Evolutionary conservation across 2,888 invertebrate genomes (phyloP), one percentile per base, ranked within the genome.

Genomic region (Ophion obscuratus): DNA sequence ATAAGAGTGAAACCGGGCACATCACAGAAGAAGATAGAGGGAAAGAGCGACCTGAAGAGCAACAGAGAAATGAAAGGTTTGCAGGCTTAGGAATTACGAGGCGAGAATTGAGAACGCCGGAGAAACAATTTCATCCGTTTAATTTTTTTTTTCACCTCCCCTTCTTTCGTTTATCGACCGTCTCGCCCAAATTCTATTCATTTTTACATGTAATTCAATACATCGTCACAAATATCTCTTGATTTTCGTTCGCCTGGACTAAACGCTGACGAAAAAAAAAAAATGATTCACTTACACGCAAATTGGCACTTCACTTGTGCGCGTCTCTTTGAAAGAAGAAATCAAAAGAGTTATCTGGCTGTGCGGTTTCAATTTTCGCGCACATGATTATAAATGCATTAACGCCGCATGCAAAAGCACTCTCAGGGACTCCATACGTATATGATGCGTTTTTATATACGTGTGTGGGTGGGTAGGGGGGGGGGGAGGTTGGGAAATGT

Each of bases 341-440:
- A 81, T 70, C 57, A 53, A 71, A 76, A 81, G 74, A 62, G 66
- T 64, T 75, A 75, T 68, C 59, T 59, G 62, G 73, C 40, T 31
- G 68, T 20, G 59, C 11, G 66, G 71, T 83, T 40, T 31, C 68
- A 77, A 74, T 68, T 76, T 68, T 70, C 68, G 47, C 61, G 70
- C 57, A 74, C 62, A 20, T 73, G 64, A 81, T 81, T 83, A 78
- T 81, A 83, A 83, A 83, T 81, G 81, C 77, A 83, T 83, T 83
- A 77, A 83, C 74, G 80, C 77, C 68, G 59, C 75, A 64, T 75
- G 40, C 73, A 68, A 86, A 64, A 83, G 78, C 83, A 78, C 80
- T 86, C 76, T 80, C 75, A 4, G 64, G 17, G 31, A 70, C 75
- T 76, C 59, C 62, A 44, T 57, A 24, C 79, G 44, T 74, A 20